Evolutionary conservation across 2,888 invertebrate genomes (phyloP).

Genomic region (Acronicta psi): DNA sequence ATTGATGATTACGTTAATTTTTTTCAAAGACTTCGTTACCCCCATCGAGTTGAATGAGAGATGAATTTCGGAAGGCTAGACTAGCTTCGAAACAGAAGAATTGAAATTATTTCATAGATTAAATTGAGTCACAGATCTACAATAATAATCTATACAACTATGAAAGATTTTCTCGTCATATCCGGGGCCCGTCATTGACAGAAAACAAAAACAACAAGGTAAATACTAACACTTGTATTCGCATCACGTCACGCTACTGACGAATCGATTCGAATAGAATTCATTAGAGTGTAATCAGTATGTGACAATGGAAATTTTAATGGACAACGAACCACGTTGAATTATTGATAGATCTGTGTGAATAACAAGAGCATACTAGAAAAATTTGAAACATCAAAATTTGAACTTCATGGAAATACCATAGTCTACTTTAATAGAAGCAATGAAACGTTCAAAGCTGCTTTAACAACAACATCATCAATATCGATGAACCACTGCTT

Average conservation of each 20-base stretch:
- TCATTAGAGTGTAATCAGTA: slow-evolving; percentile 2
- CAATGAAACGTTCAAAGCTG: not conserved
- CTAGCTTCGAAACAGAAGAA: too few relatives aligned
- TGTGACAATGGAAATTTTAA: slow-evolving; percentile 8
- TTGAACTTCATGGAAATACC: too few relatives aligned
- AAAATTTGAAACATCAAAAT: not conserved
- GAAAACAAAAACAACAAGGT: not conserved
- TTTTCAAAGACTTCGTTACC: too few relatives aligned
- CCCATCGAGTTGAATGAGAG: too few relatives aligned
- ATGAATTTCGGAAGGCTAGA: too few relatives aligned
- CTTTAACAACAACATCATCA: not conserved
- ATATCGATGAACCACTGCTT: not conserved
- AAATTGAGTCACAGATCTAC: too few relatives aligned
- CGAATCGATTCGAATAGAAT: slow-evolving; percentile 9
- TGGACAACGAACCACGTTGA: slow-evolving; percentile 6
- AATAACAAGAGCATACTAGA: not conserved
- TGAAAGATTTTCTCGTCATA: too few relatives aligned
- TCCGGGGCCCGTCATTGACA: too few relatives aligned
- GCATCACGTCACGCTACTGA: slow-evolving; percentile 6
- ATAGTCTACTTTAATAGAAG: too few relatives aligned
- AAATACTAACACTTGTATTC: not conserved
- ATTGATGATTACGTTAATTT: too few relatives aligned
- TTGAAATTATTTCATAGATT: too few relatives aligned
- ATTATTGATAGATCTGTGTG: not conserved
- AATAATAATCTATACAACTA: too few relatives aligned